These are phyloP conservation scores for Crenuchus spilurus DNA, from an alignment of 2,797 vertebrate species.

Conservation along the genomic window DNA sequence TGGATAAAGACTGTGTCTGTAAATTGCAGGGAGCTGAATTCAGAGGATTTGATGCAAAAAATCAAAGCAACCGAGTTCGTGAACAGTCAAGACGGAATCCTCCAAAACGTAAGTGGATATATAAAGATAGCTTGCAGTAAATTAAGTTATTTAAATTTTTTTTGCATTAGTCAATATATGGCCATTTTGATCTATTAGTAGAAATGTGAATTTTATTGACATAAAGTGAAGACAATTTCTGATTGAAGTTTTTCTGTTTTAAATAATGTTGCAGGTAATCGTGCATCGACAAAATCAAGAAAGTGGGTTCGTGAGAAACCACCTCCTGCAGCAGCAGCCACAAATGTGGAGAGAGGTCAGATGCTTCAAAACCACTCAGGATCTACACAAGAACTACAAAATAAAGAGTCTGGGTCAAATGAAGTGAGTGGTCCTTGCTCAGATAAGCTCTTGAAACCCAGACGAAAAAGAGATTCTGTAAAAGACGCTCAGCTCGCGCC, in stretches of 20 bases:
- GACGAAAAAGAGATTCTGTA: conserved; percentile 61
- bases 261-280: conserved; percentile 60
- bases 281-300: conserved; percentile 68
- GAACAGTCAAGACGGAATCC: conserved; percentile 76
- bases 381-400: conserved; percentile 66
- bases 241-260: conserved; percentile 15
- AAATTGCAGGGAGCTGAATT: conserved; percentile 83
- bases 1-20: conserved; percentile 47
- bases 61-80: conserved; percentile 74
- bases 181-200: not conserved
- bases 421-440: conserved; percentile 71
- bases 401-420: conserved; percentile 63
- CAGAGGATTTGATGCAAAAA: conserved; percentile 85
- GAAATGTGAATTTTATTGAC: not conserved
- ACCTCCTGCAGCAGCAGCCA: conserved; percentile 66
- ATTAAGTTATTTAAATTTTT: not conserved
- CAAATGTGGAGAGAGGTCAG: conserved; percentile 67
- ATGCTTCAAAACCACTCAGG: conserved; percentile 64
- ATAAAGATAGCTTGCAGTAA: not conserved
- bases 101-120: conserved; percentile 76
- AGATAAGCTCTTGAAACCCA: conserved; percentile 68
- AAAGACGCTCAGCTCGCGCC: conserved; percentile 72
- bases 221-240: not conserved
- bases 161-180: not conserved
- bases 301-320: conserved; percentile 72